Base-by-base conservation (phyloP, 2,113 vertebrate species). In the Phalacrocorax carbo region DNA sequence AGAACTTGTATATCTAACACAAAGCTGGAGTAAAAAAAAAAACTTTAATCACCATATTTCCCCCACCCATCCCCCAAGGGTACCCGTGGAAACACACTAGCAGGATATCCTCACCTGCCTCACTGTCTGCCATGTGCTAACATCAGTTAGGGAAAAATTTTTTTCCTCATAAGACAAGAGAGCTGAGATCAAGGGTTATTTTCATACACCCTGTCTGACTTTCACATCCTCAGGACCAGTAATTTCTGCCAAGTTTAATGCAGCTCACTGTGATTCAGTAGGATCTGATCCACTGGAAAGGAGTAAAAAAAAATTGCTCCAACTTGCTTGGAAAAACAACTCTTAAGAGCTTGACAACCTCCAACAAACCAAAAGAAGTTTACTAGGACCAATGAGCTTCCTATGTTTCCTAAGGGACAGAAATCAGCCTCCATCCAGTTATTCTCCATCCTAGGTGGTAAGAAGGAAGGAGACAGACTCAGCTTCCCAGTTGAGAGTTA, bases 1-100 rank as follows among this genome's bases (percentile, higher is more conserved):
- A 71, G 18, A 61, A 66, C 18, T 38, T 38, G 7, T 23, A 8
- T 30, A 85, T 4, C 27, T 17, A 71, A 30, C 27, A 36, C 15
- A 12, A 89, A 83, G 46, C 13, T 44, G 15, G 42, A 66, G 36
- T 20, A 8, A 62, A 84, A 69, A 62, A 84, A 69, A 73, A 10
- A 10, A 27, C 72, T 68, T 58, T 61, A 4, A 58, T n/a, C 7
- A 49, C 42, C 0, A 0, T 11, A 62, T 49, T 49, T 77, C 7
- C 15, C 44, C 11, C 30, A 77, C 7, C 13, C 13, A 66, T 32
- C 7, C 15, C 23, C 16, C 34, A 54, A 68, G 26, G 72, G 46
- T 18, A 77, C 25, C 15, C 32, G 11, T 40, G 27, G 68, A 22
- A 19, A 82, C 8, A 71, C 21, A 73, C 27, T 29, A 79, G 29